Evolutionary conservation across 2,113 vertebrate species (phyloP), one percentile per base, ranked within the genome.

Genomic region (Ornithorhynchus anatinus): DNA sequence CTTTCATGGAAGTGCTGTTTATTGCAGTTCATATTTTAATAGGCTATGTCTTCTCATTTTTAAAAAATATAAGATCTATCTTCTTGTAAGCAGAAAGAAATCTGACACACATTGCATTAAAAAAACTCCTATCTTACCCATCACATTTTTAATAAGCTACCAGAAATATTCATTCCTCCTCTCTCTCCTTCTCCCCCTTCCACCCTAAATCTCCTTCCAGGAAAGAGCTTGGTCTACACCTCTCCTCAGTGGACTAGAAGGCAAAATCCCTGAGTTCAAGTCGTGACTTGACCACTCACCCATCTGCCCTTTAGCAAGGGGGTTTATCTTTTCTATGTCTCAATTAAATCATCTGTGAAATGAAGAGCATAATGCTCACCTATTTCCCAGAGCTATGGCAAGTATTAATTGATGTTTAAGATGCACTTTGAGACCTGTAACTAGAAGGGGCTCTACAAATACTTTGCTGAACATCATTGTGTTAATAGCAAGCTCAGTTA

Each of bases 351-450:
- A 19, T 64, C 32, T 69, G n/a, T 53, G 37, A 60, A 54, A 40
- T 7, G 29, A 13, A 6, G 32, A 22, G 23, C 35, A 8, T 17
- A 53, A 10, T n/a, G 40, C 15, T 2, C 2, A 7, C 51, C 27
- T 56, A 19, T 17, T 50, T 10, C 20, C 33, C 16, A 44, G 31
- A 7, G 27, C 36, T 60, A 48, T 32, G 58, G 9, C 57, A 39
- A 57, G 53, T 63, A 60, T 80, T 64, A 81, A 77, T 75, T 75
- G 54, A 36, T 80, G 38, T 85, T 88, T 84, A 53, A 45, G 47
- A 25, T 56, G 45, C 48, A 61, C 52, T 39, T 5, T 32, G 57
- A 70, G 58, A 3, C 48, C 31, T 29, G 13, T 29, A n/a, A 15
- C 33, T 70, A 15, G 9, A 66, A 50, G 60, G 57, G 62, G 17